A percentile compares a stretch with the other conserved stretches of the same genome.
These are phyloP conservation scores for Montipora sp. DNA, from an alignment of 64 coral and sea anemone genomes.

Conservation along the genomic window DNA sequence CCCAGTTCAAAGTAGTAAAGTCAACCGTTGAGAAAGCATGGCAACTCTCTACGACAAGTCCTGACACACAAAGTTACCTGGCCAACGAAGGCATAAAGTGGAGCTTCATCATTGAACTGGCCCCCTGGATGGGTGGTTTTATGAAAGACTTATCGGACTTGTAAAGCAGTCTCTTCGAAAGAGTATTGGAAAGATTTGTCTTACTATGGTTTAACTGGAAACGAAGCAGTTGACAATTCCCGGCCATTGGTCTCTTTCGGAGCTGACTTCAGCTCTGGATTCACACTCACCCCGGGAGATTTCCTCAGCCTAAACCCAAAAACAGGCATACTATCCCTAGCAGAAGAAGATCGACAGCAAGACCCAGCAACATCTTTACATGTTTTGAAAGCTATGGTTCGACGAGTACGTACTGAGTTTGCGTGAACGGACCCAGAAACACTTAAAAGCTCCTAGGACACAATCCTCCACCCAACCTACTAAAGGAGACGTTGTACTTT, in stretches of 20 bases:
- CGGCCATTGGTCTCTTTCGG: conserved; percentile 44
- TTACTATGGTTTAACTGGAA: conserved; percentile 15
- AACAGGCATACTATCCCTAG: conserved; percentile 6
- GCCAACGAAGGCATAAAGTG: conserved; percentile 13
- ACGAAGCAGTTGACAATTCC: conserved; percentile 48
- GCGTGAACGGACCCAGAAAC: too few relatives aligned
- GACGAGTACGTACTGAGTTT: conserved; percentile 51
- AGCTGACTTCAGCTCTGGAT: conserved; percentile 53
- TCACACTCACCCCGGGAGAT: conserved; percentile 20
- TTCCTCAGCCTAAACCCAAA: conserved; percentile 54
- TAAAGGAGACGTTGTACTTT: neutral
- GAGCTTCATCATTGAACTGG: conserved; percentile 42
- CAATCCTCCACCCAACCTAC: too few relatives aligned
- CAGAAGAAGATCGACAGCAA: conserved; percentile 11
- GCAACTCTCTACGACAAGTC: neutral
- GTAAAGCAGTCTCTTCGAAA: conserved; percentile 28
- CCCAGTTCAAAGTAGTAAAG: conserved; percentile 47
- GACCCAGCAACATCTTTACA: conserved; percentile 59
- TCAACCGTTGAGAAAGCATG: conserved; percentile 40
- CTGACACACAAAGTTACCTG: conserved; percentile 35
- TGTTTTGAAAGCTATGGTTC: conserved; percentile 41
- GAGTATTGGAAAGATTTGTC: conserved; percentile 12
- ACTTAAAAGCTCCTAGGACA: too few relatives aligned
- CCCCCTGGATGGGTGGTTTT: neutral
- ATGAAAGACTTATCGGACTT: conserved; percentile 38